Evolutionary conservation across 2,888 invertebrate species (phyloP), one percentile per base, ranked within the genome.

Genomic region (Gibbula magus): DNA sequence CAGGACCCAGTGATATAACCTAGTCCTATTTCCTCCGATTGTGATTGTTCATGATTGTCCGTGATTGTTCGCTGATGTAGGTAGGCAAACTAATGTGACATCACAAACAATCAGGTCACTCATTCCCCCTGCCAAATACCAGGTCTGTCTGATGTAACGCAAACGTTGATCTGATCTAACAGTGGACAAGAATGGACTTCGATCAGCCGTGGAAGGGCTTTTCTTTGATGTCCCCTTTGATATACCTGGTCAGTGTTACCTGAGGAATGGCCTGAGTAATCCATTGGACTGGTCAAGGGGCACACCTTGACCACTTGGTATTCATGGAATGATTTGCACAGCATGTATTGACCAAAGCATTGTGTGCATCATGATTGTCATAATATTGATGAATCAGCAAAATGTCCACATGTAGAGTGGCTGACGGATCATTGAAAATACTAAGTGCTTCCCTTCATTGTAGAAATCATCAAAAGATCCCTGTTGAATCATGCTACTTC

Each of bases 181-280:
- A 35, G 70, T 70, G 70, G 18, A 16, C 32, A 20, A 18, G 39
- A 70, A 70, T 20, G 35, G 70, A 8, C 70, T 39, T 20, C 39
- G 35, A 5, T 70, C 35, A 70, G 13, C 70, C 70, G 10, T 70
- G 70, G n/a, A 35, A 7, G 70, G 32, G 35, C 39, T 2, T 10
- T 25, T 18, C 70, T 70, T 70, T 70, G 70, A 70, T n/a, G 70
- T 70, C 39, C 35, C 39, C 70, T 70, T 70, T 70, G 70, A 70
- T 70, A 32, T 39, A 70, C 18, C 20, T 10, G 39, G 32, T 39
- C 20, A 35, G 18, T 39, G 2, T 61, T 18, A 35, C 32, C 32
- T 35, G 35, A 70, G 70, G 35, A 32, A 70, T 35, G 70, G 70
- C 35, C 35, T 32, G 32, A 20, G 20, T 70, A 70, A 70, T 70